These are phyloP conservation scores for Phenganax stokvisi DNA, from an alignment of 92 coral and sea anemone genomes.

Conservation along the genomic window DNA sequence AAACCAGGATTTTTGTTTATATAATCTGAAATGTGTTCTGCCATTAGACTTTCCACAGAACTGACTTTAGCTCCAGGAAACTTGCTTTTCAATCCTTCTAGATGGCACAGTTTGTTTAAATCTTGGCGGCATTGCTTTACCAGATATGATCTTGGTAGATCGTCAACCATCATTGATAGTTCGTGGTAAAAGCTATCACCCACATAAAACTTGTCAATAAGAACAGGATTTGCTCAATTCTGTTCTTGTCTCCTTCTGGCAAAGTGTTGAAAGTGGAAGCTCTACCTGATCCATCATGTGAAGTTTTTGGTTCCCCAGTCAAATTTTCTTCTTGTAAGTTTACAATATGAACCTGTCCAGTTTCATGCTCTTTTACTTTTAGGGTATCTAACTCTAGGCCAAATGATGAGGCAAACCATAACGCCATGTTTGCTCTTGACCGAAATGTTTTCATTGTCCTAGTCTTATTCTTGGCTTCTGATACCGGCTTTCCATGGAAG, in stretches of 20 bases:
- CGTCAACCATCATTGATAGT: background rate
- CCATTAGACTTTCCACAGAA: conserved; percentile 39
- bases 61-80: conserved; percentile 45
- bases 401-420: conserved; percentile 50
- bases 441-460: conserved; percentile 42
- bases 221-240: conserved; percentile 16
- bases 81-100: conserved; percentile 26
- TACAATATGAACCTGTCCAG: conserved; percentile 31
- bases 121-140: conserved; percentile 15
- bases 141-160: conserved; percentile 10
- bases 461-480: conserved; percentile 38
- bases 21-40: conserved; percentile 31
- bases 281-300: background rate
- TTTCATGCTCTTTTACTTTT: conserved; percentile 40
- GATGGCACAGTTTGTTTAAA: conserved; percentile 39
- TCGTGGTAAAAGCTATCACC: conserved; percentile 6
- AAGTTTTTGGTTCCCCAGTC: background rate
- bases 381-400: conserved; percentile 41
- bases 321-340: conserved; percentile 2
- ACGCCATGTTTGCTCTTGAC: conserved; percentile 40
- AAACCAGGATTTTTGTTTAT: conserved; percentile 25
- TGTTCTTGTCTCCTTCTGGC: conserved; percentile 14
- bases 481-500: conserved; percentile 34
- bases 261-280: conserved; percentile 16
- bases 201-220: conserved; percentile 7